Conservation (phyloP, 2,888 invertebrate species). For the Saturnia pavonia region DNA sequence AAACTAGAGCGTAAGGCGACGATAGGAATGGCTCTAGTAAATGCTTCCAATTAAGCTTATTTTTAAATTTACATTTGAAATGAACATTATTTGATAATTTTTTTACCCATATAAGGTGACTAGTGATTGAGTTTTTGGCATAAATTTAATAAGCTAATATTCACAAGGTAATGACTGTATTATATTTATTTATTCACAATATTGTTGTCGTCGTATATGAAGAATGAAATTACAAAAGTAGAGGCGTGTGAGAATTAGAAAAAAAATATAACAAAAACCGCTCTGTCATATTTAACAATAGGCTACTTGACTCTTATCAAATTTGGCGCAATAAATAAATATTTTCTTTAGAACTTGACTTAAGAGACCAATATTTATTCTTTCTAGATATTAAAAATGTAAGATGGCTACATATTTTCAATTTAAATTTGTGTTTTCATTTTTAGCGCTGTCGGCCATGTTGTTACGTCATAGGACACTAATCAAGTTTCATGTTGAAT, state of each 20-base stretch:
- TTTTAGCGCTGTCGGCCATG: too few species aligned
- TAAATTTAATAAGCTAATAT: constrained; percentile 4
- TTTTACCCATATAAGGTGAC: constrained; percentile 24
- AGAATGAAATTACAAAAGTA: neutral
- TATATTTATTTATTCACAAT: neutral
- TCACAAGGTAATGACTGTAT: neutral
- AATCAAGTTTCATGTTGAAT: too few species aligned
- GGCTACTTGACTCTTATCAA: too few species aligned
- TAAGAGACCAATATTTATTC: too few species aligned
- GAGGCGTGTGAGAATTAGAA: neutral
- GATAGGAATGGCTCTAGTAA: constrained; percentile 6
- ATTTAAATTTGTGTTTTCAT: too few species aligned
- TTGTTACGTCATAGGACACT: too few species aligned
- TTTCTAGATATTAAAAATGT: too few species aligned
- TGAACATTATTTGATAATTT: neutral
- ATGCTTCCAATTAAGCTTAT: constrained; percentile 12
- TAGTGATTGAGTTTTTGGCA: constrained; percentile 22
- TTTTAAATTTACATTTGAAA: constrained; percentile 4
- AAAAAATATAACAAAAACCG: neutral
- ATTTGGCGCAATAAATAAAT: too few species aligned
- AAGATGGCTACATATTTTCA: too few species aligned
- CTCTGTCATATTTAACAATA: neutral
- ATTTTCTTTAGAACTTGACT: too few species aligned
- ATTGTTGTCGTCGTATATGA: neutral
- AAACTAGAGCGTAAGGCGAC: neutral